Base-by-base conservation (phyloP, 1,140 invertebrate genomes). In the Eciton burchellii region DNA sequence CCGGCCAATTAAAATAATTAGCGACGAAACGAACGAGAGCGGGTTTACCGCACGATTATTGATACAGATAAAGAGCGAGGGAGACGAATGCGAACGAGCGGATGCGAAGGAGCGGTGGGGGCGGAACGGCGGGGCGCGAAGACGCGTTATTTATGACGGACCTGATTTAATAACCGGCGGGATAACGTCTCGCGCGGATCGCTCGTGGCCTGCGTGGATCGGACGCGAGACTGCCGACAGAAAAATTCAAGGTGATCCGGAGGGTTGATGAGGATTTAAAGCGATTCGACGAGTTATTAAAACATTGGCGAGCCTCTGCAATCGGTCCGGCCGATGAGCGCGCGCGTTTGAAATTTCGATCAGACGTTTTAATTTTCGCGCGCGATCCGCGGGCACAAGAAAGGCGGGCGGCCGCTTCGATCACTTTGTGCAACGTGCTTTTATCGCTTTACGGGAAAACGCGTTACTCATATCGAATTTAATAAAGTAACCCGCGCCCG, bases 1-100 rank as follows among this genome's bases (percentile, higher is more conserved):
- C 85, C 88, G 88, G 88, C 88, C 88, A 89, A 89, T 89, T 89
- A 89, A 89, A 89, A 89, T 89, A 89, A 89, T 89, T 89, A 89
- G 88, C 88, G 83, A 89, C 88, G 85, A 89, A 89, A 89, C 87
- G 88, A 89, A 89, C 82, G 87, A 85, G 85, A 82, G 59, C 72
- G 77, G 35, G 26, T 70, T 88, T 73, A 83, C 76, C 68, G 83
- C 71, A 45, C 81, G 87, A 88, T 88, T 88, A 76, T 88, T 88
- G 87, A 88, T 88, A 88, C 84, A 77, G 87, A 83, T 88, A 84
- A 57, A 26, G 77, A 63, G 47, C 52, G 63, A 85, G 63, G 60
- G 57, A 84, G 86, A 85, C 74, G 71, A 73, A 86, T 56, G 70
- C 2, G 6, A 43, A 77, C 52, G 24, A 35, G 60, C 24, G 70